Evolutionary conservation across 2,888 invertebrate genomes (phyloP), one percentile per base, ranked within the genome.

Genomic region (Lasioglossum marginatum): DNA sequence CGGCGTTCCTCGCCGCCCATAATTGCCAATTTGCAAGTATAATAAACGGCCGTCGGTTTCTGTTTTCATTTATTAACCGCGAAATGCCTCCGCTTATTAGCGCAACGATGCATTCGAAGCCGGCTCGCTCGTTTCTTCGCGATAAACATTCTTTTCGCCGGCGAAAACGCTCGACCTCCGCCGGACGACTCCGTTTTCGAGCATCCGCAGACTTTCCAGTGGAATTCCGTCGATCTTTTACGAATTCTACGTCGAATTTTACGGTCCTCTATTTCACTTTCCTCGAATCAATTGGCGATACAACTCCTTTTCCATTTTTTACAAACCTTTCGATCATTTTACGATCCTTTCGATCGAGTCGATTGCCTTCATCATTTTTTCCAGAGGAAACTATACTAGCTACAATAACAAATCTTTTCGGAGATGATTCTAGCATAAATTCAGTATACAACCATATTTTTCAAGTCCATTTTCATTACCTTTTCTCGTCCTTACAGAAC

Each of bases 11-110:
- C 70, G 71, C 87, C 70, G 81, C 82, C 87, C 86, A 88, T 93
- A 94, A 94, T 93, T 94, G 92, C 87, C 86, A 88, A 94, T 94
- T 93, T 93, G 93, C 94, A 93, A 93, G 93, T 94, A 93, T 94
- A 93, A 94, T 94, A 88, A 78, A 85, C 82, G 81, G 52, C 81
- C 81, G 83, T 75, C 77, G 88, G 90, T 88, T 91, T 91, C 90
- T 89, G 90, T 92, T 93, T 93, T 92, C 91, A 92, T 93, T 93
- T 93, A 93, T 94, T 93, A 93, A 87, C 91, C 92, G 93, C 92
- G 92, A 92, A 93, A 92, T 91, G 90, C 89, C 90, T 80, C 86
- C 90, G 90, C 90, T 92, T 93, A 92, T 93, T 93, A 93, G 91
- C 87, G 91, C 89, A 89, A 85, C 91, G 92, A 90, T 89, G 93